A percentile compares a stretch with the other conserved stretches of the same genome.
phyloP scores from a whole-genome alignment of 2,113 vertebrate species.

The Pogonocichla stellata region DNA sequence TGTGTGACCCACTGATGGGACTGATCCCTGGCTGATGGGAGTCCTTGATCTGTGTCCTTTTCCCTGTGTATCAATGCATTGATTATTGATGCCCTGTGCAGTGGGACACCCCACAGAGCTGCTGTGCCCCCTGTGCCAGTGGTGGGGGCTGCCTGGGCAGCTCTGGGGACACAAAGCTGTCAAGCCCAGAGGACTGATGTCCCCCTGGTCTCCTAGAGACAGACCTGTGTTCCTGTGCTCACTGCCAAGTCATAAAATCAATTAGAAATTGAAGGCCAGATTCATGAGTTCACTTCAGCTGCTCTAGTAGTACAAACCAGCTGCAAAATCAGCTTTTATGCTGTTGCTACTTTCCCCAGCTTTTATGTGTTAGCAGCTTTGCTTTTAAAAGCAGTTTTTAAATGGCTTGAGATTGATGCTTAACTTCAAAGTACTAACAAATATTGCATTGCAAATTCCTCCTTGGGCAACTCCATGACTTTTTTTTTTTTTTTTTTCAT shows the following conservation, averaged over 20 bases:
- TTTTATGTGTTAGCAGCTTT: conserved; percentile 36
- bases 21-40: background rate
- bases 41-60: too few relatives aligned
- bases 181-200: background rate
- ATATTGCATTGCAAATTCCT: conserved; percentile 28
- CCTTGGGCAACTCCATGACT: background rate
- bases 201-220: background rate
- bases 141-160: accelerated
- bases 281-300: conserved; percentile 30
- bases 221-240: background rate
- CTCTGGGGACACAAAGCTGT: background rate
- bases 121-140: accelerated
- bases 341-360: background rate
- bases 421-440: conserved; percentile 42
- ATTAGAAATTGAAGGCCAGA: conserved; percentile 42
- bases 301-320: background rate
- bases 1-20: background rate
- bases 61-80: accelerated
- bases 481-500: background rate
- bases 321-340: conserved; percentile 43
- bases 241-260: background rate
- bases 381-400: conserved; percentile 48
- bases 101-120: background rate
- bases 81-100: background rate
- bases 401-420: conserved; percentile 47